Evolutionary conservation across 2,797 vertebrate species (phyloP).

Genomic region (Acrossocheilus wenchowensis): DNA sequence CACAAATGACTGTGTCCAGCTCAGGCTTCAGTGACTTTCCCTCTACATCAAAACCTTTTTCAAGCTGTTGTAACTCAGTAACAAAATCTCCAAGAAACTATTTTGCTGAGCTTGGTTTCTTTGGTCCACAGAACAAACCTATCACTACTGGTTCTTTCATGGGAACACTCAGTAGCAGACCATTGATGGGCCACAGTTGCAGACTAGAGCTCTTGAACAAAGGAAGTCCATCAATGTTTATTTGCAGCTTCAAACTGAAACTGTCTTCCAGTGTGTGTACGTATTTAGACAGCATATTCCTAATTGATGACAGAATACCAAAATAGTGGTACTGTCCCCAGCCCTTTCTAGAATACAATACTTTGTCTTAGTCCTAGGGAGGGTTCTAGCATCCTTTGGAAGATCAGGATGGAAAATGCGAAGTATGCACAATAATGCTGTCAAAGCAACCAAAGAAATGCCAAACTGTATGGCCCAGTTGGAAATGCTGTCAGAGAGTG

Average conservation of each 20-base stretch:
- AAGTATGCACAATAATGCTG: constrained; percentile 20
- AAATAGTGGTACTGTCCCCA: constrained; percentile 40
- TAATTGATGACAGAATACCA: constrained; percentile 40
- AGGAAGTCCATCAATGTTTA: constrained; percentile 51
- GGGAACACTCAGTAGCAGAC: constrained; percentile 22
- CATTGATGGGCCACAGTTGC: constrained; percentile 45
- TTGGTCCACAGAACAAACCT: constrained; percentile 34
- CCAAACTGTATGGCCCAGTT: constrained; percentile 28
- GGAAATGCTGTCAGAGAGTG: constrained; percentile 34
- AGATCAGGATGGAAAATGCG: constrained; percentile 30
- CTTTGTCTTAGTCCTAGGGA: constrained; percentile 42
- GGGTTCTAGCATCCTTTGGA: constrained; percentile 42
- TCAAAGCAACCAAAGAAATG: constrained; percentile 27
- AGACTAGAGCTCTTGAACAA: constrained; percentile 48
- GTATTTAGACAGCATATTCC: background rate
- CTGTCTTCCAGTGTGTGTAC: background rate
- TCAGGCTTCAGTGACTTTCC: constrained; percentile 11
- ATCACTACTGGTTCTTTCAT: constrained; percentile 46
- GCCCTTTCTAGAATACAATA: constrained; percentile 15
- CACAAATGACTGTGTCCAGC: constrained; percentile 39
- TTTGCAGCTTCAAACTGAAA: constrained; percentile 45
- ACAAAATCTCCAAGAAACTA: constrained; percentile 42
- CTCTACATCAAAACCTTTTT: constrained; percentile 25
- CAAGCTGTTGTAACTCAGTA: constrained; percentile 13
- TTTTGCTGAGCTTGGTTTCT: constrained; percentile 29